Evolutionary conservation across 2,113 vertebrate genomes (phyloP).

Genomic region (Hippocampus abdominalis): DNA sequence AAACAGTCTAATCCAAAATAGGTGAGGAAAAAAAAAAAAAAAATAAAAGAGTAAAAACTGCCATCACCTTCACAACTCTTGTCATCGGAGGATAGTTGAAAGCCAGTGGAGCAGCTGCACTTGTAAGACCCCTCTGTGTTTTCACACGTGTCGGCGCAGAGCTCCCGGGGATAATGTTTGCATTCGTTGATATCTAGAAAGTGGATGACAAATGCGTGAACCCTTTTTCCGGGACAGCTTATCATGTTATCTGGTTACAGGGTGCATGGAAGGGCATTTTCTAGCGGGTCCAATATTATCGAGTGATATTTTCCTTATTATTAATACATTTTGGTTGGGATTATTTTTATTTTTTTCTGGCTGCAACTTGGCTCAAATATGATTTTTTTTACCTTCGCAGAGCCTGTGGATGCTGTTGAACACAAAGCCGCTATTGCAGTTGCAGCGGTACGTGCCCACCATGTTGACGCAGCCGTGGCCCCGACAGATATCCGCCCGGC

Average conservation of each 20-base stretch:
- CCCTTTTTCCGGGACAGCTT: too few species aligned
- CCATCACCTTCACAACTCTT: constrained; percentile 85
- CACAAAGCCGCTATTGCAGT: constrained; percentile 80
- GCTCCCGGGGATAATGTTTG: constrained; percentile 78
- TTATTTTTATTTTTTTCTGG: too few species aligned
- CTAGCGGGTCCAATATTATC: too few species aligned
- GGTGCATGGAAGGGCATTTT: too few species aligned
- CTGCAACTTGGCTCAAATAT: too few species aligned
- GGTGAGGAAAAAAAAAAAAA: not conserved
- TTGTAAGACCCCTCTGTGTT: constrained; percentile 86
- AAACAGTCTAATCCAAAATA: not conserved
- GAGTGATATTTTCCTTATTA: too few species aligned
- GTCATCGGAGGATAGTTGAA: constrained; percentile 79
- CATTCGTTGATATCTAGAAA: constrained; percentile 88
- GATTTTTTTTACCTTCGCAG: constrained; percentile 77
- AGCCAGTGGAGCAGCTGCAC: constrained; percentile 86
- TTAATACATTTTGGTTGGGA: too few species aligned
- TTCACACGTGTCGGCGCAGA: constrained; percentile 90
- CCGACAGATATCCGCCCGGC: constrained; percentile 75
- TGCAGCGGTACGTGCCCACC: constrained; percentile 83
- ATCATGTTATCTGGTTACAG: too few species aligned
- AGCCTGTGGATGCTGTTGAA: constrained; percentile 81
- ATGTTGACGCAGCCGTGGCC: constrained; percentile 81
- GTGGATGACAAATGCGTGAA: not conserved
- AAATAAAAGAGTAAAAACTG: too few species aligned